A percentile compares a stretch with the other conserved stretches of the same genome.
Evolutionary conservation across 2,113 vertebrate species (phyloP).

Genomic region (Nestor notabilis): DNA sequence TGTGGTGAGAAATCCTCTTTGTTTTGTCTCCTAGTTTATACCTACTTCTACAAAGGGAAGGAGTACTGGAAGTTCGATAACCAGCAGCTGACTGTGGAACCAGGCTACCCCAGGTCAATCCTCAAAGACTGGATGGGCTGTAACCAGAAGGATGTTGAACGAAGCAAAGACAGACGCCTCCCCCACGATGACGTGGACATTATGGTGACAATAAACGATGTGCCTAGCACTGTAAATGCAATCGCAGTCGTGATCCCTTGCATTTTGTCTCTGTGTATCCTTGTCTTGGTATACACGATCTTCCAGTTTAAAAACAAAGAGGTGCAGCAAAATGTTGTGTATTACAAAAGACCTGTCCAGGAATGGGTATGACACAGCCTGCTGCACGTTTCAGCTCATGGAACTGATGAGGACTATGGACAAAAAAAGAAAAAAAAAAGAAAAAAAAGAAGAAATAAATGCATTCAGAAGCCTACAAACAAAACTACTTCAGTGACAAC

Average conservation of each 20-base stretch:
- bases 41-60: slow-evolving; percentile 98
- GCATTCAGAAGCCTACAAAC: slow-evolving; percentile 59
- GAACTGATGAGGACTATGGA: slow-evolving; percentile 69
- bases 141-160: slow-evolving; percentile 91
- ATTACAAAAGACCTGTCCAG: slow-evolving; percentile 97
- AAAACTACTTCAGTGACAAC: slow-evolving; percentile 56
- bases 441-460: not conserved
- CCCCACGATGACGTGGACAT: slow-evolving; percentile 94
- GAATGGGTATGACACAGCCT: slow-evolving; percentile 94
- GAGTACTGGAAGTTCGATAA: slow-evolving; percentile 99
- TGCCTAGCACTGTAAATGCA: slow-evolving; percentile 93
- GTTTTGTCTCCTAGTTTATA: slow-evolving; percentile 85
- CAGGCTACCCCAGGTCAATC: slow-evolving; percentile 94
- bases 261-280: slow-evolving; percentile 95
- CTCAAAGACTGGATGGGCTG: slow-evolving; percentile 99
- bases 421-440: not conserved
- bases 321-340: slow-evolving; percentile 90
- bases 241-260: slow-evolving; percentile 98
- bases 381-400: slow-evolving; percentile 45
- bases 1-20: slow-evolving; percentile 6
- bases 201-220: slow-evolving; percentile 95
- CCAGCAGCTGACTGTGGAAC: slow-evolving; percentile 93
- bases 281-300: slow-evolving; percentile 97
- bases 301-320: slow-evolving; percentile 99
- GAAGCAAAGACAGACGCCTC: slow-evolving; percentile 89